Base-by-base conservation (phyloP, 2,113 vertebrate genomes). In the Mus pahari region DNA sequence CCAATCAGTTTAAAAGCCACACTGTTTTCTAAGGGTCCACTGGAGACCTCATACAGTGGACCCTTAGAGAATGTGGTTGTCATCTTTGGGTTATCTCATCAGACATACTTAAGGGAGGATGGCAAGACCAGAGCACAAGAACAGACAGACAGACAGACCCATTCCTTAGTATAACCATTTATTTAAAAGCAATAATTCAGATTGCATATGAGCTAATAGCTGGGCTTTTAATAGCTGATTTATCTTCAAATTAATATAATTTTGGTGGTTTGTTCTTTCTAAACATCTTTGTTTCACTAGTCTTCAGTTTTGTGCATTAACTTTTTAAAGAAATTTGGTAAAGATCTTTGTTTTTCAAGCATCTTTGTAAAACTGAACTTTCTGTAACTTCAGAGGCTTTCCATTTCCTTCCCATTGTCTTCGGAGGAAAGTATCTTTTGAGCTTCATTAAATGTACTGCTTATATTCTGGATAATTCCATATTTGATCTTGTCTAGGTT, bases 281-380 rank as follows among this genome's bases (percentile, higher is more conserved):
- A 10, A 87, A 83, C 24, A 36, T 31, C 28, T 74, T 82, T 82
- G 50, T 95, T 86, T 93, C 53, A 11, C 4, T 45, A 26, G 58
- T 90, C 71, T 93, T 81, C 26, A 39, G 39, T 75, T 95, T 94
- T 91, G 17, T 86, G n/a, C 17, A 92, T 77, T 78, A 60, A 50
- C 10, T 53, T 92, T 70, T 48, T 84, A 17, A 64, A 75, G 75
- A 93, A 87, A 45, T 73, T 55, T 1, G 7, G 4, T 53, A 6
- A 22, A 88, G 50, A 64, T 66, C 42, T 70, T 89, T 86, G 45
- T 75, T 87, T 97, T 91, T 82, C 26, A 91, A 92, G 70, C 6
- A 84, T 58, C 45, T 92, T 92, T 93, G 36, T 75, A 90, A 95
- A 92, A 31, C 11, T 90, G 36, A 66, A 53, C 36, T 89, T 90